Conservation (phyloP, 1,140 invertebrate species). For the Stegodyphus dumicola region DNA sequence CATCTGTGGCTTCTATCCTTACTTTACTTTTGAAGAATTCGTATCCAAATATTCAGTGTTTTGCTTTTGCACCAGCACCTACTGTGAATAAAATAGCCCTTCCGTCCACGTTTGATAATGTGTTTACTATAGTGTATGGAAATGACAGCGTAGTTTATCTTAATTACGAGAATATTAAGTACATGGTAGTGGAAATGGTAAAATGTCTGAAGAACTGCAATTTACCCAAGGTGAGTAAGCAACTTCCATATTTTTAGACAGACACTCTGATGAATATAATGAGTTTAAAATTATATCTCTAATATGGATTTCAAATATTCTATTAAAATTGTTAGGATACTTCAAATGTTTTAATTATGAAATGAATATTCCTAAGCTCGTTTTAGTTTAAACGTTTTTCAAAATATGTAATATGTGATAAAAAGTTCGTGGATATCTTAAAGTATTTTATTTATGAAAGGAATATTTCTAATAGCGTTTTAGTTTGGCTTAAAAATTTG, state of each 20-base stretch:
- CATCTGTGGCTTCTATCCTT: conserved; percentile 86
- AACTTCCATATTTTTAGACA: not conserved
- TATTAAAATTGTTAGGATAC: too few relatives aligned
- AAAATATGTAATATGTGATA: too few relatives aligned
- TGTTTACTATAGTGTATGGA: conserved; percentile 36
- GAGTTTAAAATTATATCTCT: too few relatives aligned
- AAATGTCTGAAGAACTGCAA: conserved; percentile 30
- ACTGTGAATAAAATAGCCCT: conserved; percentile 6
- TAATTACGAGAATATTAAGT: conserved; percentile 37
- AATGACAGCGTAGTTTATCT: conserved; percentile 32
- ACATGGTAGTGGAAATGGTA: conserved; percentile 13
- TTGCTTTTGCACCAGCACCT: conserved; percentile 82
- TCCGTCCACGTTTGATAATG: not conserved
- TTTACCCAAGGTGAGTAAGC: conserved; percentile 24
- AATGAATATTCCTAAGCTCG: too few relatives aligned
- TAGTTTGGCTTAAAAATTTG: too few relatives aligned
- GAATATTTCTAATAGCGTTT: too few relatives aligned
- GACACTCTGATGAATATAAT: too few relatives aligned
- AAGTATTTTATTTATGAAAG: too few relatives aligned
- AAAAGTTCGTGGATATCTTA: too few relatives aligned
- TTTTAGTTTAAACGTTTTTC: too few relatives aligned
- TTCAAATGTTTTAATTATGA: too few relatives aligned
- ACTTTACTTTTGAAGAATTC: conserved; percentile 81
- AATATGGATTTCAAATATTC: too few relatives aligned
- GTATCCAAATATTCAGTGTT: conserved; percentile 82